A percentile compares a stretch with the other conserved stretches of the same genome.
Conservation (phyloP, 2,888 invertebrate genomes). For the Muscina levida region DNA sequence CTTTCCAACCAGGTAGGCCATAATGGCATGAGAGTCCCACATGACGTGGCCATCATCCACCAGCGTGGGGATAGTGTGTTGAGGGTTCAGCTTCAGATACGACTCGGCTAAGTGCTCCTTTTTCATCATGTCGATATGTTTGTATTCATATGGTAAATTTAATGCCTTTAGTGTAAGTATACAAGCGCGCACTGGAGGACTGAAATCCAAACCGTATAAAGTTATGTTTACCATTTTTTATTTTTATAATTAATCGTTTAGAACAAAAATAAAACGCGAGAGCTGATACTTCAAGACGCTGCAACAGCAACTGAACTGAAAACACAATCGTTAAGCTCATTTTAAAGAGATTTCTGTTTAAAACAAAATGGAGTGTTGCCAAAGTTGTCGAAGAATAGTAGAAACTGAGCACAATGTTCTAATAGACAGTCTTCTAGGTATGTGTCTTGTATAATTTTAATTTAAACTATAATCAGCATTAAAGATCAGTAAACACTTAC, state of each 20-base stretch:
- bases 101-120: constrained; percentile 69
- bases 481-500: too few relatives aligned
- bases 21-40: constrained; percentile 27
- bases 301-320: neutral
- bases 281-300: neutral
- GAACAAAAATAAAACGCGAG: neutral
- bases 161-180: constrained; percentile 72
- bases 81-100: constrained; percentile 51
- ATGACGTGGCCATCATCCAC: neutral
- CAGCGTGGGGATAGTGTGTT: constrained; percentile 16
- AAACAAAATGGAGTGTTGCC: too few relatives aligned
- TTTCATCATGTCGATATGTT: constrained; percentile 73
- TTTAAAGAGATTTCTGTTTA: neutral
- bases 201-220: constrained; percentile 71
- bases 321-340: neutral
- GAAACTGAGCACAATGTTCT: too few relatives aligned
- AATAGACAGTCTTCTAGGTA: too few relatives aligned
- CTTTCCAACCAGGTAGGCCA: neutral
- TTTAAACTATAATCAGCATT: too few relatives aligned
- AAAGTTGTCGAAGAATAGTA: too few relatives aligned
- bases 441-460: too few relatives aligned
- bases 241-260: neutral
- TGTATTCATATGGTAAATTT: constrained; percentile 69
- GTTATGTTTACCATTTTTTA: constrained; percentile 67
- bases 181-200: constrained; percentile 73